These are phyloP conservation scores for Morpho helenor DNA, from an alignment of 2,888 invertebrate genomes.

Conservation along the genomic window DNA sequence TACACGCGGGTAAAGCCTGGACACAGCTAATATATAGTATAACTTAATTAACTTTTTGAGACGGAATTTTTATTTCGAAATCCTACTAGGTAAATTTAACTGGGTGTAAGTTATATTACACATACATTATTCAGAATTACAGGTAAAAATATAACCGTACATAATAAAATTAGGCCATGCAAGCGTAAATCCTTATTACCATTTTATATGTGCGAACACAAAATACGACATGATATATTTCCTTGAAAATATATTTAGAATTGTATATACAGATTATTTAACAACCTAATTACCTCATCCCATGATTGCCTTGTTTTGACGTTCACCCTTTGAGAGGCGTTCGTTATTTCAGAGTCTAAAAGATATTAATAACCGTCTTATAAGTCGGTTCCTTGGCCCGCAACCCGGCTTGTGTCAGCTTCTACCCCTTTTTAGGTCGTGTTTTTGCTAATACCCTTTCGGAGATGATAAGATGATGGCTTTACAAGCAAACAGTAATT, in stretches of 20 bases:
- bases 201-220: slow-evolving; percentile 16
- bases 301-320: slow-evolving; percentile 77
- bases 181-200: slow-evolving; percentile 18
- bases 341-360: slow-evolving; percentile 66
- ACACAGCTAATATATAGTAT: too few relatives aligned
- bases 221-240: slow-evolving; percentile 17
- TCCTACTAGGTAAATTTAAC: too few relatives aligned
- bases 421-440: slow-evolving; percentile 42
- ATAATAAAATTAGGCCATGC: slow-evolving; percentile 13
- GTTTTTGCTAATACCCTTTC: slow-evolving; percentile 74
- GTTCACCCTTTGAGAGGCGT: slow-evolving; percentile 71
- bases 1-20: too few relatives aligned
- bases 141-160: too few relatives aligned
- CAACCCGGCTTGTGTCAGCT: slow-evolving; percentile 38
- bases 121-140: too few relatives aligned
- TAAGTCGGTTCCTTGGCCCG: slow-evolving; percentile 57
- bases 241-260: slow-evolving; percentile 25
- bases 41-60: too few relatives aligned
- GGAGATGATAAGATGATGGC: slow-evolving; percentile 75
- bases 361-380: slow-evolving; percentile 75
- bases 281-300: slow-evolving; percentile 72
- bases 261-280: slow-evolving; percentile 49
- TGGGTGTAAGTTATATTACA: too few relatives aligned
- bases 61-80: too few relatives aligned
- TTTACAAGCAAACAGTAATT: slow-evolving; percentile 76